These are phyloP conservation scores for Sipha maydis DNA, from an alignment of 2,888 invertebrate genomes.

Conservation along the genomic window DNA sequence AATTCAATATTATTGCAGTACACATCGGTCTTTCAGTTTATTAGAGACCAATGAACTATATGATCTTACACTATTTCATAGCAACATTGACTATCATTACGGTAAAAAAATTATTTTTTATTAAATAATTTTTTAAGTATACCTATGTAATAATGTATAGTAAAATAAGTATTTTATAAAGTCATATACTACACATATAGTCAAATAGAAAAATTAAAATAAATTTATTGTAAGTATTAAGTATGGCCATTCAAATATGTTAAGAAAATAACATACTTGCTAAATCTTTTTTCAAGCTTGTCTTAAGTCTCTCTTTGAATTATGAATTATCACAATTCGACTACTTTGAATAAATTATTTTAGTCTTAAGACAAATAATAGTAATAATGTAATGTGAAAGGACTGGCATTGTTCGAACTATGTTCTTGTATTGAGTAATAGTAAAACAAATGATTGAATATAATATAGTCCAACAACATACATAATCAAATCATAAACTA, in stretches of 20 bases:
- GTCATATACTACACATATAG: too few species aligned
- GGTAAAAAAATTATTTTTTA: too few species aligned
- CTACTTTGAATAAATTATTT: not conserved
- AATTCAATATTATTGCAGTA: too few species aligned
- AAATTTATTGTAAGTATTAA: not conserved
- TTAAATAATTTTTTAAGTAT: not conserved
- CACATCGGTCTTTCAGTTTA: too few species aligned
- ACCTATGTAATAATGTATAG: not conserved
- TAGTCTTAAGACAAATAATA: not conserved
- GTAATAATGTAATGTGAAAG: not conserved
- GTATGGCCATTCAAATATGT: not conserved
- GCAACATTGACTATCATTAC: too few species aligned
- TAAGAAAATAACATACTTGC: not conserved
- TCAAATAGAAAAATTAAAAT: not conserved
- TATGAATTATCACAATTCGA: slow-evolving; percentile 1
- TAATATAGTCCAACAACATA: not conserved
- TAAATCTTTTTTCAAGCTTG: not conserved
- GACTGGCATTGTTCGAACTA: not conserved
- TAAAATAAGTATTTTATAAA: too few species aligned
- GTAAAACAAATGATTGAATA: not conserved
- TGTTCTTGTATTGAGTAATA: not conserved
- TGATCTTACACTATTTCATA: too few species aligned
- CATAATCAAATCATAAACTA: not conserved
- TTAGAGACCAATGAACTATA: too few species aligned
- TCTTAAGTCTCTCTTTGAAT: not conserved